Conservation (phyloP, 1,140 invertebrate genomes). For the Aphidius ervi region DNA sequence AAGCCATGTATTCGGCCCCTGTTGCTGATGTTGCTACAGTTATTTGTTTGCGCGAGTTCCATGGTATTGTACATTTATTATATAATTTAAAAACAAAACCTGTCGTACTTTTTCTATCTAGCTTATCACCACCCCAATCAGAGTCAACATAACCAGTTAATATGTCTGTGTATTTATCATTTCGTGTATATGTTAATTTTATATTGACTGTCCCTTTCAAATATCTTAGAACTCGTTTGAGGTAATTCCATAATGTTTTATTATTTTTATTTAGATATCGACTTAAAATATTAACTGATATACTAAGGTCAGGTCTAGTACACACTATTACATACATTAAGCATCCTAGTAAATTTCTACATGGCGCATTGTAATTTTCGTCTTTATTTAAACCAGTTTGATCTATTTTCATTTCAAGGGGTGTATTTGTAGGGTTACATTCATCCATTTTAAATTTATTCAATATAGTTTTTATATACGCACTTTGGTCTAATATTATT, state of each 20-base stretch:
- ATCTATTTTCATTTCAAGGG: conserved; percentile 19
- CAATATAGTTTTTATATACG: conserved; percentile 16
- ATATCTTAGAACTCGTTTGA: conserved; percentile 35
- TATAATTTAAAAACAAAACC: neutral
- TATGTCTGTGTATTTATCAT: conserved; percentile 2
- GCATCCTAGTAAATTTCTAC: conserved; percentile 9
- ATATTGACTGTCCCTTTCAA: conserved; percentile 34
- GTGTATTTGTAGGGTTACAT: conserved; percentile 19
- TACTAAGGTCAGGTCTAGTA: conserved; percentile 19
- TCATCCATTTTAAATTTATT: conserved; percentile 23
- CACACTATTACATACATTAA: conserved; percentile 22
- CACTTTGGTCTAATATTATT: conserved; percentile 19
- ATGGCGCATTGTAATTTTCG: conserved; percentile 14
- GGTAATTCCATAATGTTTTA: conserved; percentile 30
- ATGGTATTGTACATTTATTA: neutral
- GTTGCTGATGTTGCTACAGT: neutral
- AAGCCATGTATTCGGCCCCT: neutral
- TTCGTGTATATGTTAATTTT: conserved; percentile 29
- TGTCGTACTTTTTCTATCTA: conserved; percentile 1
- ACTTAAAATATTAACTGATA: conserved; percentile 15
- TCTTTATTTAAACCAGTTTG: conserved; percentile 13
- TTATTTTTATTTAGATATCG: conserved; percentile 22
- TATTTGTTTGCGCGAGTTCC: neutral
- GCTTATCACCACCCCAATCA: conserved; percentile 1
- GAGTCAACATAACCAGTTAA: conserved; percentile 17